Evolutionary conservation across 2,113 vertebrate genomes (phyloP).

Genomic region (Nothocercus nigrocapillus): DNA sequence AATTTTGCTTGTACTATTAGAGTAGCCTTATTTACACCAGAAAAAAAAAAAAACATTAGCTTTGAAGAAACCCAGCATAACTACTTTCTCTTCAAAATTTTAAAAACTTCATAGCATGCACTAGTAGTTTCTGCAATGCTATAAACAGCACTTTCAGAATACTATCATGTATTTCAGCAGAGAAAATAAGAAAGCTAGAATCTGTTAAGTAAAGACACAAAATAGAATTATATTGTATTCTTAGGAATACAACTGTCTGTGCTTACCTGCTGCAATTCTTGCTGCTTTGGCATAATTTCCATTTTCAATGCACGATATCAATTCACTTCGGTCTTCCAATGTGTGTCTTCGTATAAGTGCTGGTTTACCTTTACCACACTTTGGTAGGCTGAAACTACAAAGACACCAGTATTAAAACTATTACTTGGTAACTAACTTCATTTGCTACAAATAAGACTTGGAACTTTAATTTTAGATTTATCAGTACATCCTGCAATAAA

Average conservation of each 20-base stretch:
- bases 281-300: slow-evolving; percentile 97
- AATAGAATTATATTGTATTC: background rate
- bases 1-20: background rate
- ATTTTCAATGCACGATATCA: slow-evolving; percentile 95
- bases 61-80: background rate
- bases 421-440: background rate
- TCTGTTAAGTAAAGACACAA: background rate
- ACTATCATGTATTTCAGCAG: background rate
- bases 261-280: slow-evolving; percentile 91
- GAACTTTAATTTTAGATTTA: background rate
- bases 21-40: background rate
- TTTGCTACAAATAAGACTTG: background rate
- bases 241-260: slow-evolving; percentile 4
- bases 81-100: background rate
- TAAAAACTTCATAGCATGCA: background rate
- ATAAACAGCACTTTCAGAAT: background rate
- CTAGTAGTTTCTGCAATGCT: background rate
- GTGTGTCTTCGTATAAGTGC: slow-evolving; percentile 93
- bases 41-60: background rate
- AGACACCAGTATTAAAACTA: background rate
- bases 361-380: slow-evolving; percentile 95
- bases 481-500: background rate
- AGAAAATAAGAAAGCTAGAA: background rate
- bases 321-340: slow-evolving; percentile 92
- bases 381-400: slow-evolving; percentile 83